phyloP scores from a whole-genome alignment of 2,113 vertebrate species.

The Tachysurus fulvidraco region DNA sequence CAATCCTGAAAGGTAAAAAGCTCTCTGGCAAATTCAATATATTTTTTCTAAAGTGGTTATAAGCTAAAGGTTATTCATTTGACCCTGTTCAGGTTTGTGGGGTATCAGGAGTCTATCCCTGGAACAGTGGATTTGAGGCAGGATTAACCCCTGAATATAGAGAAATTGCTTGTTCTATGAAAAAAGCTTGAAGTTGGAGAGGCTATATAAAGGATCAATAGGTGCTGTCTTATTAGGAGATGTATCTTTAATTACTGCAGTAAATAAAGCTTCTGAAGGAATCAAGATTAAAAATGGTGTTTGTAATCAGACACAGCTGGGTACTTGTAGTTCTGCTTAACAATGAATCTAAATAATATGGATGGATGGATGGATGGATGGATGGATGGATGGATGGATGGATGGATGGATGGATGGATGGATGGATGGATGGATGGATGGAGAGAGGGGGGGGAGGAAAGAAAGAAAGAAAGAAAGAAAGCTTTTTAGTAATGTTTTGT shows the following conservation, averaged over 20 bases:
- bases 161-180: background rate
- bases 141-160: background rate
- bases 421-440: no score
- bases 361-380: background rate
- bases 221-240: background rate
- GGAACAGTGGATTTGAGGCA: background rate
- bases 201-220: background rate
- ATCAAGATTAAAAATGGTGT: background rate
- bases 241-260: background rate
- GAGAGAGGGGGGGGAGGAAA: background rate
- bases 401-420: no score
- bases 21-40: background rate
- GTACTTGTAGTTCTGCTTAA: background rate
- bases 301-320: background rate
- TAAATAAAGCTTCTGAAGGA: background rate
- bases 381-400: no score
- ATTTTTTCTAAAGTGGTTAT: background rate
- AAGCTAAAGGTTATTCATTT: background rate
- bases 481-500: background rate
- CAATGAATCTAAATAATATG: background rate
- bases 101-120: background rate
- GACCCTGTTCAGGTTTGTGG: background rate
- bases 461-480: slow-evolving; percentile 1
- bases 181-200: background rate
- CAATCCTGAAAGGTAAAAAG: background rate